These are phyloP conservation scores for Marmota flaviventris DNA, from an alignment of 2,113 vertebrate species.

Conservation along the genomic window DNA sequence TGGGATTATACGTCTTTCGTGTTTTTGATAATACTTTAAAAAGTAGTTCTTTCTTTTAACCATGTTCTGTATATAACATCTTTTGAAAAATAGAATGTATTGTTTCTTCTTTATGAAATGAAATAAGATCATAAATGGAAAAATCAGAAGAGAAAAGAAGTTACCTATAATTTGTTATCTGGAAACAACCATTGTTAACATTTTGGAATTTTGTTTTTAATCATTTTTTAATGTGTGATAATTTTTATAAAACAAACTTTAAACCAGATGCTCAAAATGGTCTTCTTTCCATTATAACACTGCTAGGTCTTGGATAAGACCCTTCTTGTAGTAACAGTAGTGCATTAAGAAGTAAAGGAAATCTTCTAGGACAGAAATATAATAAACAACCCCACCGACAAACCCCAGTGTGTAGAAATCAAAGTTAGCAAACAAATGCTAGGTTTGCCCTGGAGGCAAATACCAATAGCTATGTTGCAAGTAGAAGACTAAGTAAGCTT, in stretches of 20 bases:
- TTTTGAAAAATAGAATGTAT: constrained; percentile 32
- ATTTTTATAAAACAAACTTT: constrained; percentile 52
- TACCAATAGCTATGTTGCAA: neutral
- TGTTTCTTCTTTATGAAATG: constrained; percentile 45
- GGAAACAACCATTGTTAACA: neutral
- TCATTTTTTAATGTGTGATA: neutral
- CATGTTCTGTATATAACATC: neutral
- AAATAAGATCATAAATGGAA: constrained; percentile 36
- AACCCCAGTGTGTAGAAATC: neutral
- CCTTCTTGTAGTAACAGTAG: neutral
- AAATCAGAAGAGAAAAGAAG: constrained; percentile 24
- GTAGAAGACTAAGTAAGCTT: neutral
- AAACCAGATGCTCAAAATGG: constrained; percentile 4
- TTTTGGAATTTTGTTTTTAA: constrained; percentile 47
- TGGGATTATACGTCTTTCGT: neutral
- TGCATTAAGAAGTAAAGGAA: neutral
- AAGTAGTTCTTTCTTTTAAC: neutral
- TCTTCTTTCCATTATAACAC: constrained; percentile 8
- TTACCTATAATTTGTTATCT: constrained; percentile 14
- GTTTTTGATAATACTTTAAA: constrained; percentile 11
- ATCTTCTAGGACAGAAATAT: neutral
- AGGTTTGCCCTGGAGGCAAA: neutral
- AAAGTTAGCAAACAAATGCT: neutral
- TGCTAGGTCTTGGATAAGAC: neutral
- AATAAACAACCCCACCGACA: neutral